These are phyloP conservation scores for Megalops atlanticus DNA, from an alignment of 2,113 vertebrate genomes.

Conservation along the genomic window DNA sequence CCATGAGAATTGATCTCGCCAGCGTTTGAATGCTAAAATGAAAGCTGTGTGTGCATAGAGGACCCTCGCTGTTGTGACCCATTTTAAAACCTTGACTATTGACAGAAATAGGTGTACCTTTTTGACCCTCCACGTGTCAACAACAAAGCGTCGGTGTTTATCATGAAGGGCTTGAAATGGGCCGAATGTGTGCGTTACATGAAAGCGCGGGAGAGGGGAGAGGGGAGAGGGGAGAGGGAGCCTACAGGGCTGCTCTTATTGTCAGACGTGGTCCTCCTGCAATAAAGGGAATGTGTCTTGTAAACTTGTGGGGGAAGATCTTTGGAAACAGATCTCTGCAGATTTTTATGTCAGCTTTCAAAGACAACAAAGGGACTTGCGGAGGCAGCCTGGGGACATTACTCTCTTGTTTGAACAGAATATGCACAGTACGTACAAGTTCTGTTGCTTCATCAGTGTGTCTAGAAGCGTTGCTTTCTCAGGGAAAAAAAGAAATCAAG, in stretches of 20 bases:
- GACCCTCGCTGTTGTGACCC: not conserved
- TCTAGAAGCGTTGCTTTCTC: constrained; percentile 56
- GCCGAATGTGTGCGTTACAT: not conserved
- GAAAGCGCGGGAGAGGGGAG: constrained; percentile 18
- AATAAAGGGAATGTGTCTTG: constrained; percentile 58
- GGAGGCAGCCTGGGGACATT: constrained; percentile 60
- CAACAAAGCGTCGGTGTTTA: not conserved
- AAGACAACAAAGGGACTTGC: constrained; percentile 59
- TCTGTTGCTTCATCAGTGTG: constrained; percentile 49
- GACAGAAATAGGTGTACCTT: not conserved
- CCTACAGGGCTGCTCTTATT: constrained; percentile 45
- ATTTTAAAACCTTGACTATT: not conserved
- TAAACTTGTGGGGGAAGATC: constrained; percentile 56
- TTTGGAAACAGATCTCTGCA: constrained; percentile 59
- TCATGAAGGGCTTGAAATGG: no score
- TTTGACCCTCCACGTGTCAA: not conserved
- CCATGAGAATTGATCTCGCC: not conserved
- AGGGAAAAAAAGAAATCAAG: constrained; percentile 41
- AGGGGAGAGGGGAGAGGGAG: constrained; percentile 36
- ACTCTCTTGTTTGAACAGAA: constrained; percentile 67
- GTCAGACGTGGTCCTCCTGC: constrained; percentile 56
- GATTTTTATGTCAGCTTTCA: constrained; percentile 65
- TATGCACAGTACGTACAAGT: constrained; percentile 60
- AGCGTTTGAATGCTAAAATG: not conserved
- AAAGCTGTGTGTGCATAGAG: not conserved